Evolutionary conservation across 2,888 invertebrate genomes (phyloP), one percentile per base, ranked within the genome.

Genomic region (Drosophila birchii): DNA sequence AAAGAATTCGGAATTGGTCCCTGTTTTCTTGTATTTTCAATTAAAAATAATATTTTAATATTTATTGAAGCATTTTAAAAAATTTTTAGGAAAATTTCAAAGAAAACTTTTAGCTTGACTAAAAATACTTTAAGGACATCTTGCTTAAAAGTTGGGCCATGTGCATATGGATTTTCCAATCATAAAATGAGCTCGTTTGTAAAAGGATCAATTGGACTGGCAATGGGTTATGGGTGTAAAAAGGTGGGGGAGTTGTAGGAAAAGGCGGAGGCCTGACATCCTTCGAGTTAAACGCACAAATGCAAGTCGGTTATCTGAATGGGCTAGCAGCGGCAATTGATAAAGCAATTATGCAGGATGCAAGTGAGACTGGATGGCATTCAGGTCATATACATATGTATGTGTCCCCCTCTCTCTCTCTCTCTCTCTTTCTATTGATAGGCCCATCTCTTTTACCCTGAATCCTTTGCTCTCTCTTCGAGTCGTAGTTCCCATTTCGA

Each of bases 331-430:
- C 67, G 36, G 56, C 78, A 79, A 84, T 79, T 81, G 85, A 81
- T 86, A 69, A 73, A 55, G 68, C 79, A 81, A 81, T 85, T 85
- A 81, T 81, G 82, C 85, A 74, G 75, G 70, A 67, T 78, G 75
- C 82, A 81, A 78, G 81, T 87, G 73, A 75, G 78, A 85, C 73
- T 75, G 57, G 56, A 51, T 59, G 47, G 43, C 45, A 55, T 64
- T 44, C 45, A 55, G 64, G 66, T 29, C 51, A 44, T 61, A 70
- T 47, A 39, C 39, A 45, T 39, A 53, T 38, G 11, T 41, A 43
- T 39, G 43, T 32, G 58, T 36, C n/a, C n/a, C 14, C 9, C 23
- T 5, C 16, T 32, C 18, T 38, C n/a, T 23, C 29, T n/a, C 29
- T 12, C 34, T 34, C 12, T 34, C 34, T 32, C 11, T 32, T 8